A percentile compares a stretch with the other conserved stretches of the same genome.
Evolutionary conservation across 2,113 vertebrate species (phyloP).

Genomic region (Mystacornis crossleyi): DNA sequence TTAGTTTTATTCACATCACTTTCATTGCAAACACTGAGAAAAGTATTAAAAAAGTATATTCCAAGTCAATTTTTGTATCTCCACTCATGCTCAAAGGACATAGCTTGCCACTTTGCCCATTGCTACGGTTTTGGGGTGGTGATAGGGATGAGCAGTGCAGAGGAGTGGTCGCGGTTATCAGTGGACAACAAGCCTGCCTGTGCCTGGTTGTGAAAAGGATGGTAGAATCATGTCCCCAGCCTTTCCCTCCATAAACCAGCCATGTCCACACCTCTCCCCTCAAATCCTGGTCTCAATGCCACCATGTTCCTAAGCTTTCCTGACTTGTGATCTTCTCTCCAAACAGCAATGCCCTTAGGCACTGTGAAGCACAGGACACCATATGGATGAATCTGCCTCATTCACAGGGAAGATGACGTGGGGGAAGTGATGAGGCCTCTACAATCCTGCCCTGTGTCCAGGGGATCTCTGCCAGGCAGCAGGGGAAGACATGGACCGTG

Average conservation of each 20-base stretch:
- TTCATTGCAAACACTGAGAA: background rate
- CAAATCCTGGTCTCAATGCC: background rate
- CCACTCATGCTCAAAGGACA: background rate
- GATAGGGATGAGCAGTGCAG: background rate
- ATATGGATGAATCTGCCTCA: background rate
- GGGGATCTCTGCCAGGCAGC: background rate
- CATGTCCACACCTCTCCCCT: background rate
- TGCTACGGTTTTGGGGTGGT: background rate
- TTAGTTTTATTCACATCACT: background rate
- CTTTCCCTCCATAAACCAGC: background rate
- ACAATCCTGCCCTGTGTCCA: no score
- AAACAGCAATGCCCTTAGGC: background rate
- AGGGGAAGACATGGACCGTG: background rate
- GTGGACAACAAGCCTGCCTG: accelerated
- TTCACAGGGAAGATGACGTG: background rate
- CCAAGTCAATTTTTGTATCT: background rate
- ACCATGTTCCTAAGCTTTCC: background rate
- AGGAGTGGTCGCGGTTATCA: background rate
- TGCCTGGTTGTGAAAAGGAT: background rate
- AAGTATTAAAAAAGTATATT: background rate
- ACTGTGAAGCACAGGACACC: background rate
- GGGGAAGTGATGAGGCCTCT: background rate
- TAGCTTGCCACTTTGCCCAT: background rate
- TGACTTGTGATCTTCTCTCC: background rate
- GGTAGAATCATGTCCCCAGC: background rate